These are phyloP conservation scores for Picus viridis DNA, from an alignment of 2,797 vertebrate species.

Conservation along the genomic window DNA sequence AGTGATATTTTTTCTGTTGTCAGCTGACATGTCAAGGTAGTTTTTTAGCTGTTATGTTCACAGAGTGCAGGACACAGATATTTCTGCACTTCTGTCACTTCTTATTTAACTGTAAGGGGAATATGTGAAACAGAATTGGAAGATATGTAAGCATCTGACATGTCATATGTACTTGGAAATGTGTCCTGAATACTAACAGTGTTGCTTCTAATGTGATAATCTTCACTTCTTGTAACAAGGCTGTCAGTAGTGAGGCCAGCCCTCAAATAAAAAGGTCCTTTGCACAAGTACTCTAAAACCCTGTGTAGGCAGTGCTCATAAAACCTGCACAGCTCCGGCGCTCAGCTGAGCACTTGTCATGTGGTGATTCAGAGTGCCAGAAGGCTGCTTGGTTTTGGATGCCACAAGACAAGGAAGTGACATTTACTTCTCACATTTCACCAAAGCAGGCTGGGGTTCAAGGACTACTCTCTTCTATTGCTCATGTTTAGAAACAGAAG, in stretches of 20 bases:
- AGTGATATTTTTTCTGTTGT: conserved; percentile 20
- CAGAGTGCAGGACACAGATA: conserved; percentile 33
- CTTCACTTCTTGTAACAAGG: background rate
- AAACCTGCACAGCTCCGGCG: background rate
- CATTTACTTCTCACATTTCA: background rate
- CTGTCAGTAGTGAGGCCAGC: conserved; percentile 17
- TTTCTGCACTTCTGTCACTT: conserved; percentile 68
- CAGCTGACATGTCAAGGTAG: conserved; percentile 33
- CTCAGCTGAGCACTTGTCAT: background rate
- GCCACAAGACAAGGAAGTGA: background rate
- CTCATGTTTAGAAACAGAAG: background rate
- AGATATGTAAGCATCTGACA: conserved; percentile 60
- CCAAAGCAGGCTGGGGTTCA: background rate
- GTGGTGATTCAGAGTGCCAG: background rate
- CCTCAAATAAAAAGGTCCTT: conserved; percentile 23
- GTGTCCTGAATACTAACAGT: conserved; percentile 39
- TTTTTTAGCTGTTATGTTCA: conserved; percentile 60
- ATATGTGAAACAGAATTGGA: conserved; percentile 43
- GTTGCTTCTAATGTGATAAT: conserved; percentile 45
- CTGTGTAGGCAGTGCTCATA: conserved; percentile 24
- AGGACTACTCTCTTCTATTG: background rate
- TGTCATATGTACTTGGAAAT: conserved; percentile 64
- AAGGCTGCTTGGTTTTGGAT: background rate
- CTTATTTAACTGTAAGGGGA: conserved; percentile 60
- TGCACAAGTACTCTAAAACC: background rate